phyloP scores from a whole-genome alignment of 2,888 invertebrate species.

The Mamestra brassicae region DNA sequence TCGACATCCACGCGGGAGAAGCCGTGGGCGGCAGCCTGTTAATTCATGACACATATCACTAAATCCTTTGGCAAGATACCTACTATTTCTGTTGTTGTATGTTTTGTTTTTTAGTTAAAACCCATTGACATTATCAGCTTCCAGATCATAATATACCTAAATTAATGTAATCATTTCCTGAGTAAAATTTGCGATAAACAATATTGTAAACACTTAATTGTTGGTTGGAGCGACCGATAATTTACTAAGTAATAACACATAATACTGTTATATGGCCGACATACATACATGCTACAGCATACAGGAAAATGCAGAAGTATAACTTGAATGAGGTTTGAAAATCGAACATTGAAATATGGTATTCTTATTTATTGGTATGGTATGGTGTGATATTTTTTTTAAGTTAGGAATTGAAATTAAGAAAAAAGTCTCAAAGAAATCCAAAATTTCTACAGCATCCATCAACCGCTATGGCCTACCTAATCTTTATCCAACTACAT shows the following conservation, averaged over 20 bases:
- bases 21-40: too few species aligned
- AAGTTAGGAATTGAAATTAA: too few species aligned
- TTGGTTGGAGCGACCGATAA: constrained; percentile 43
- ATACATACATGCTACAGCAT: constrained; percentile 45
- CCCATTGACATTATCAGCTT: background rate
- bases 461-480: too few species aligned
- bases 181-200: constrained; percentile 42
- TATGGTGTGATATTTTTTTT: too few species aligned
- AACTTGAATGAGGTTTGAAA: background rate
- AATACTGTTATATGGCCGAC: constrained; percentile 63
- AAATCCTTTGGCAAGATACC: too few species aligned
- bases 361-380: too few species aligned
- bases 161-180: constrained; percentile 21
- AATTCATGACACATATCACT: too few species aligned
- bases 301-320: constrained; percentile 32
- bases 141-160: constrained; percentile 10
- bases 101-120: background rate
- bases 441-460: too few species aligned
- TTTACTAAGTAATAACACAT: constrained; percentile 60
- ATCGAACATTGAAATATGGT: background rate
- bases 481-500: too few species aligned
- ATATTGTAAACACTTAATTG: constrained; percentile 54
- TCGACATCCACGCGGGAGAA: too few species aligned
- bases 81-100: too few species aligned
- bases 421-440: too few species aligned